Percentiles rank a stretch among this genome's conserved stretches.
phyloP scores from a whole-genome alignment of 2,797 vertebrate species.

The Malurus leucopterus region DNA sequence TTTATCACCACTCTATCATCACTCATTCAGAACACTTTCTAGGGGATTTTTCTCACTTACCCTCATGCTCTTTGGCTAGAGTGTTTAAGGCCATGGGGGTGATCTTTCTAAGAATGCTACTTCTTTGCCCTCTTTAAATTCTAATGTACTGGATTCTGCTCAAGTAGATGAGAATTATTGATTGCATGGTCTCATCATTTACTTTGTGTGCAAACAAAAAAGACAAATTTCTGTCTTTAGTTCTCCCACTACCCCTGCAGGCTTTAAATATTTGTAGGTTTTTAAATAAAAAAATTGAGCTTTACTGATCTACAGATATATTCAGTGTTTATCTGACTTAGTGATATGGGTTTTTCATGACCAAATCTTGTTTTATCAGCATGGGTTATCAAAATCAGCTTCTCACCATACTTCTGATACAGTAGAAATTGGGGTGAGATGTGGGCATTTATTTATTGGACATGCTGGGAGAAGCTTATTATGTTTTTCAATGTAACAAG shows the following conservation, averaged over 20 bases:
- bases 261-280: slow-evolving; percentile 6
- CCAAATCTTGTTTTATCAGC: background rate
- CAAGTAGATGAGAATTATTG: background rate
- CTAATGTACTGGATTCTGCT: background rate
- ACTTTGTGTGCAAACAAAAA: background rate
- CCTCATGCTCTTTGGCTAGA: background rate
- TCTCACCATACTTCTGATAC: background rate
- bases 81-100: background rate
- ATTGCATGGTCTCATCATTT: background rate
- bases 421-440: background rate
- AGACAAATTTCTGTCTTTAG: background rate
- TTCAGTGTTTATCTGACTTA: background rate
- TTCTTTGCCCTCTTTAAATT: slow-evolving; percentile 35
- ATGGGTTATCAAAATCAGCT: background rate
- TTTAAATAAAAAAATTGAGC: background rate
- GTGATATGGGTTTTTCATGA: background rate
- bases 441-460: background rate
- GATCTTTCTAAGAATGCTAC: background rate
- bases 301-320: background rate
- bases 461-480: background rate
- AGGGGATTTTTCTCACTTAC: slow-evolving; percentile 3
- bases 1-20: background rate
- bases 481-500: background rate
- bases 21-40: background rate
- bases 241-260: background rate